Evolutionary conservation across 2,113 vertebrate genomes (phyloP), one percentile per base, ranked within the genome.

Genomic region (Phalacrocorax brasilianus): DNA sequence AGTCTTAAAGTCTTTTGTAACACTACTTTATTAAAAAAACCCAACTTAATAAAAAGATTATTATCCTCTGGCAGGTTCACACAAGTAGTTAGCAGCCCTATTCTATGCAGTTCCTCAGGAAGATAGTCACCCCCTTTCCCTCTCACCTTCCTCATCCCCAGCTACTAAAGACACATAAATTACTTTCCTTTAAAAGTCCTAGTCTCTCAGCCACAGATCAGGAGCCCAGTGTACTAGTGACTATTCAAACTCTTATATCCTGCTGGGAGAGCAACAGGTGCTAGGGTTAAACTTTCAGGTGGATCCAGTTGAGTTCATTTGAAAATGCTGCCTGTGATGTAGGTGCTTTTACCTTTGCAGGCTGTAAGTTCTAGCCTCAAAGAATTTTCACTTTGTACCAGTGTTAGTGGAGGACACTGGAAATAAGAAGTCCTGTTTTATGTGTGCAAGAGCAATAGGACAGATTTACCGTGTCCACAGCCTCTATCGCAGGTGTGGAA

Each of bases 151-250:
- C 45, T 45, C 21, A 2, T 2, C 14, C 16, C 27, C 12, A 32
- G 8, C 5, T 12, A 55, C 30, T 55, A 20, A 63, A 79, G 3
- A 10, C 13, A 33, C 3, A 44, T 11, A 16, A 10, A 14, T 6
- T 11, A 45, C 14, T 52, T 66, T 12, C 19, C 3, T 83, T 67
- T 55, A 23, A 35, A 86, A 78, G 2, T 1, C 7, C 5, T 14
- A 0, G 0, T 23, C 5, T 27, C 4, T 55, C 17, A 87, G 6
- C 1, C 21, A 50, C 10, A 44, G 5, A 45, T 6, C 3, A 92
- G 1, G 2, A 71, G 70, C 5, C 2, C 11, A 78, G 0, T 2
- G 2, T 1, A 3, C 2, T 11, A 24, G 2, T 15, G 1, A 0
- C 19, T 33, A 3, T 16, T 65, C 47, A 79, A 79, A 59, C 30